Base-by-base conservation (phyloP, 2,113 vertebrate species). In the Alexandromys fortis region DNA sequence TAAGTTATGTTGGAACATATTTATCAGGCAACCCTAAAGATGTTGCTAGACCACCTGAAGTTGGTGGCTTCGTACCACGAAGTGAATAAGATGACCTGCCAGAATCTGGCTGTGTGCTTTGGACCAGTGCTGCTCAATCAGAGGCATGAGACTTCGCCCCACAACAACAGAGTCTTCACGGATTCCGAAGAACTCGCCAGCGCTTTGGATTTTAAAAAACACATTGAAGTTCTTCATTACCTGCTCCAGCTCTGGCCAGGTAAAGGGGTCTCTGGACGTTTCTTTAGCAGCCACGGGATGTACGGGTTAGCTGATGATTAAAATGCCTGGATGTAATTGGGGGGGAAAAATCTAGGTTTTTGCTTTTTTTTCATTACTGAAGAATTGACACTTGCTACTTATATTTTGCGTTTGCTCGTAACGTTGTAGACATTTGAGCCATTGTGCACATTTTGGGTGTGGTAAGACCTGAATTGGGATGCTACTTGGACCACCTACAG, bases 161-260 rank as follows among this genome's bases (percentile, higher is more conserved):
- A 99, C 96, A 99, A 99, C 97, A 99, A 99, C 98, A 98, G 99
- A 73, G 99, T 99, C 96, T 99, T 99, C 98, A 99, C 99, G 47
- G 99, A 99, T 98, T 99, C 99, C 0, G 99, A 99, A 98, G 99
- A 99, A 98, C 99, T 99, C 76, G 99, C 99, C 52, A 99, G 99
- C 96, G 99, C 99, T 22, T 98, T 99, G 98, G 99, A 99, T 98
- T 99, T 99, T 99, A 99, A 99, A 97, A 99, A 99, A 95, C 99
- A 99, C 98, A 99, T 99, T 58, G 99, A 99, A 94, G 99, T 99
- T 95, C 99, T 99, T 96, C 99, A 99, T 98, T 99, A 99, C 96
- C 98, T 99, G 93, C 99, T 99, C 81, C 99, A 99, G 88, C 98
- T 99, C 26, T 99, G 99, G 99, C 99, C 99, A 99, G 99, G 99